Evolutionary conservation across 2,888 invertebrate genomes (phyloP).

Genomic region (Sturmia bella): DNA sequence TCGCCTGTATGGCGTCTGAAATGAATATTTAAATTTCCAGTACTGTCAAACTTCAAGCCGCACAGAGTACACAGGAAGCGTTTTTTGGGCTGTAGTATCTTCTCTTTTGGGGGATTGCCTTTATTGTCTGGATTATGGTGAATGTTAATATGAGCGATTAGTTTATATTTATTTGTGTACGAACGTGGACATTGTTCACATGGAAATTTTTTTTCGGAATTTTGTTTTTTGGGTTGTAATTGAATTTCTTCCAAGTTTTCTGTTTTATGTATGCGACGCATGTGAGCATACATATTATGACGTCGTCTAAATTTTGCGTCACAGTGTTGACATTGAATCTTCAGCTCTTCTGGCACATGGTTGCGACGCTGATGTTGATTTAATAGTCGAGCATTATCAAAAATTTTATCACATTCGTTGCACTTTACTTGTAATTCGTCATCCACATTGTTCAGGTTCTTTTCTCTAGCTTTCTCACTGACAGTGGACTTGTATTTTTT

Average conservation of each 20-base stretch:
- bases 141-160: constrained; percentile 58
- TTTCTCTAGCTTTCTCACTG: neutral
- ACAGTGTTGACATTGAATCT: constrained; percentile 62
- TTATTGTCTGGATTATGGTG: constrained; percentile 50
- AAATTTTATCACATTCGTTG: constrained; percentile 64
- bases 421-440: constrained; percentile 59
- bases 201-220: constrained; percentile 69
- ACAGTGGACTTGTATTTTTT: constrained; percentile 1
- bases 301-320: constrained; percentile 63
- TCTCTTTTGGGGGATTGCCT: constrained; percentile 30
- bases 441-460: constrained; percentile 30
- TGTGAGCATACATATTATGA: constrained; percentile 65
- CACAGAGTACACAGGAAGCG: constrained; percentile 74
- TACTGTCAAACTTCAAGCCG: constrained; percentile 58
- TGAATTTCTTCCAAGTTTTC: constrained; percentile 54
- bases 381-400: constrained; percentile 48
- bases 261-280: constrained; percentile 55
- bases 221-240: constrained; percentile 75
- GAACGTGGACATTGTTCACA: constrained; percentile 60
- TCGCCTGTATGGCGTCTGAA: constrained; percentile 63
- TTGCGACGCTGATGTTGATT: constrained; percentile 57
- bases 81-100: constrained; percentile 50
- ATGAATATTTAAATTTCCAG: constrained; percentile 63
- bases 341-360: constrained; percentile 62
- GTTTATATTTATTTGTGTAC: constrained; percentile 63